phyloP scores from a whole-genome alignment of 1,140 invertebrate genomes.

The Thaumatotibia leucotreta region DNA sequence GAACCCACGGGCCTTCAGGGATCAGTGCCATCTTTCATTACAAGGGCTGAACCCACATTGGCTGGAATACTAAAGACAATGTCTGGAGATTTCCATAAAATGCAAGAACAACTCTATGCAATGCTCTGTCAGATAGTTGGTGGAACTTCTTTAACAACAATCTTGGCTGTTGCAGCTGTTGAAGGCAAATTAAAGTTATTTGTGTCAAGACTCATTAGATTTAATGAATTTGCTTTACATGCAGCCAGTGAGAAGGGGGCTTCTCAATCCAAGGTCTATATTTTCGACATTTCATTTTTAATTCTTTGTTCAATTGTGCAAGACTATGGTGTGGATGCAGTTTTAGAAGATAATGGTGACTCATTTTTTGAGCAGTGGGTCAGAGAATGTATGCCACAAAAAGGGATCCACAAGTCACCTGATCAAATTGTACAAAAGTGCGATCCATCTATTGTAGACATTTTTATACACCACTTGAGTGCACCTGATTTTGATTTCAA shows the following conservation, averaged over 20 bases:
- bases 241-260: slow-evolving; percentile 80
- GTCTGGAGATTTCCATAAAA: slow-evolving; percentile 92
- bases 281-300: slow-evolving; percentile 96
- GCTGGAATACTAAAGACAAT: slow-evolving; percentile 91
- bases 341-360: slow-evolving; percentile 83
- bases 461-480: slow-evolving; percentile 88
- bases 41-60: slow-evolving; percentile 91
- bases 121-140: slow-evolving; percentile 78
- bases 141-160: slow-evolving; percentile 89
- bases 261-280: slow-evolving; percentile 81
- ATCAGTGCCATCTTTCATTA: slow-evolving; percentile 87
- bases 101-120: slow-evolving; percentile 83
- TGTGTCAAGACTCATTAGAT: slow-evolving; percentile 91
- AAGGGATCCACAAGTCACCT: slow-evolving; percentile 90
- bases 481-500: slow-evolving; percentile 76
- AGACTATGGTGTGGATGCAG: slow-evolving; percentile 89
- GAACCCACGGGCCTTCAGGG: slow-evolving; percentile 79
- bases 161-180: slow-evolving; percentile 92
- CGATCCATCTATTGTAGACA: slow-evolving; percentile 88
- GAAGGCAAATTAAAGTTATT: slow-evolving; percentile 93
- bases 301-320: slow-evolving; percentile 96
- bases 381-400: slow-evolving; percentile 92
- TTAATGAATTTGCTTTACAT: slow-evolving; percentile 93
- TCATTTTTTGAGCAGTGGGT: slow-evolving; percentile 97
- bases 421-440: slow-evolving; percentile 87